These are phyloP conservation scores for Luscinia luscinia DNA, from an alignment of 2,797 vertebrate genomes.

Conservation along the genomic window DNA sequence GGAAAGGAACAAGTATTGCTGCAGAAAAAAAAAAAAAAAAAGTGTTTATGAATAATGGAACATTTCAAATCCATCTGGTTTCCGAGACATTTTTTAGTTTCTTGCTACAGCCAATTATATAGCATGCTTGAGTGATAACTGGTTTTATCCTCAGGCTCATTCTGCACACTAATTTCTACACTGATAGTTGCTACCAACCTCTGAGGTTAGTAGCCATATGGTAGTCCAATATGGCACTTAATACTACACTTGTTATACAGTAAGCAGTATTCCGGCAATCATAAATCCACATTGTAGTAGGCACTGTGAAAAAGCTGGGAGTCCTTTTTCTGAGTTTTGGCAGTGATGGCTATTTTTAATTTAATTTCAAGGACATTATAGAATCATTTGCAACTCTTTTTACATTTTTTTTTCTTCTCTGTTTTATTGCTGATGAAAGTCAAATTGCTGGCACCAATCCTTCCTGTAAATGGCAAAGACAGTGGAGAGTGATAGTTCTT, in stretches of 20 bases:
- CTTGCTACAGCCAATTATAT: conserved; percentile 85
- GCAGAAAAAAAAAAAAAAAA: conserved; percentile 64
- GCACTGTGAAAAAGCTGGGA: conserved; percentile 51
- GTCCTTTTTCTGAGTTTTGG: conserved; percentile 64
- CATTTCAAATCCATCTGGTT: conserved; percentile 88
- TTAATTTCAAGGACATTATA: conserved; percentile 65
- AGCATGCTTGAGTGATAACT: conserved; percentile 84
- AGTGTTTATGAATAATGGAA: conserved; percentile 87
- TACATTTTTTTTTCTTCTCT: not conserved
- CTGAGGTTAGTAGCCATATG: conserved; percentile 86
- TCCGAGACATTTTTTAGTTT: conserved; percentile 82
- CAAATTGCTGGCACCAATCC: conserved; percentile 61
- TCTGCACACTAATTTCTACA: conserved; percentile 83
- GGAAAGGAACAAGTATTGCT: conserved; percentile 78
- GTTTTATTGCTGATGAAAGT: conserved; percentile 64
- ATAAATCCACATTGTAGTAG: conserved; percentile 77
- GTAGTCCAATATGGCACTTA: conserved; percentile 83
- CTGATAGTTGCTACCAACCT: conserved; percentile 83
- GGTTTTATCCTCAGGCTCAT: conserved; percentile 84
- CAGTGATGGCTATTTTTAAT: conserved; percentile 66
- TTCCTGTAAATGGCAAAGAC: conserved; percentile 64
- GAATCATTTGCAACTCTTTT: conserved; percentile 49
- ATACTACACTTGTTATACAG: conserved; percentile 77
- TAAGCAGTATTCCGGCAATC: conserved; percentile 76
- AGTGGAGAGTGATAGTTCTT: conserved; percentile 61